Evolutionary conservation across 1,140 invertebrate genomes (phyloP).

Genomic region (Sweltsa coloradensis): DNA sequence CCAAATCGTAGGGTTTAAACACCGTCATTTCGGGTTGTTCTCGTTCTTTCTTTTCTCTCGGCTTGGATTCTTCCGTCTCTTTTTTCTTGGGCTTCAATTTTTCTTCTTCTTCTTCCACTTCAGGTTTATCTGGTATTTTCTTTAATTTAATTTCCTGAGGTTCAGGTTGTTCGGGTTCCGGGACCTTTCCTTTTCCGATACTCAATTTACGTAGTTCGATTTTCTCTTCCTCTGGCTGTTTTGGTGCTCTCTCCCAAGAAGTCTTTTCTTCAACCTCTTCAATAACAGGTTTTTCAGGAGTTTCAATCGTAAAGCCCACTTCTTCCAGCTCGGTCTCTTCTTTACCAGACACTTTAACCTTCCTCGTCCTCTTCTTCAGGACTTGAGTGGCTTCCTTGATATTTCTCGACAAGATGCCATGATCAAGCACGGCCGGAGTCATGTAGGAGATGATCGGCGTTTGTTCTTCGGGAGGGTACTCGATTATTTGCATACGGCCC

Average conservation of each 20-base stretch:
- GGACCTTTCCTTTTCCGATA: not conserved
- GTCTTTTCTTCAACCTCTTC: conserved; percentile 13
- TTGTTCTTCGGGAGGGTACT: conserved; percentile 19
- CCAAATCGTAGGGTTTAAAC: not conserved
- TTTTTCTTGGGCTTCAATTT: conserved; percentile 19
- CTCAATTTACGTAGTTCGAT: not conserved
- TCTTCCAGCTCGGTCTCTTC: conserved; percentile 19
- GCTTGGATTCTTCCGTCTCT: conserved; percentile 9
- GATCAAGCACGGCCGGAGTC: conserved; percentile 18
- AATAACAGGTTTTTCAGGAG: conserved; percentile 16
- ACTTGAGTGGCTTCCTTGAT: conserved; percentile 27
- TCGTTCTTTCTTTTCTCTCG: conserved; percentile 17
- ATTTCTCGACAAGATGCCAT: conserved; percentile 27
- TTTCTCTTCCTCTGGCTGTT: not conserved
- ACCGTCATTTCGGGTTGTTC: conserved; percentile 9
- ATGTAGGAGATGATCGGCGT: conserved; percentile 19
- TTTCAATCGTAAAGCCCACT: conserved; percentile 13
- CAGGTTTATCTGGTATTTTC: conserved; percentile 25
- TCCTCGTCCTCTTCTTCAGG: conserved; percentile 24
- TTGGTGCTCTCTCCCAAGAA: not conserved
- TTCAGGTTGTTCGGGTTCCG: conserved; percentile 10
- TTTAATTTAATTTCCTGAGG: conserved; percentile 18
- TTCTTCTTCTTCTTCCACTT: conserved; percentile 20
- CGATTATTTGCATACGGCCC: conserved; percentile 6
- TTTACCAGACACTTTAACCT: conserved; percentile 21